A percentile compares a stretch with the other conserved stretches of the same genome.
phyloP scores from a whole-genome alignment of 2,797 vertebrate genomes.

The Pithecia hirsuta region DNA sequence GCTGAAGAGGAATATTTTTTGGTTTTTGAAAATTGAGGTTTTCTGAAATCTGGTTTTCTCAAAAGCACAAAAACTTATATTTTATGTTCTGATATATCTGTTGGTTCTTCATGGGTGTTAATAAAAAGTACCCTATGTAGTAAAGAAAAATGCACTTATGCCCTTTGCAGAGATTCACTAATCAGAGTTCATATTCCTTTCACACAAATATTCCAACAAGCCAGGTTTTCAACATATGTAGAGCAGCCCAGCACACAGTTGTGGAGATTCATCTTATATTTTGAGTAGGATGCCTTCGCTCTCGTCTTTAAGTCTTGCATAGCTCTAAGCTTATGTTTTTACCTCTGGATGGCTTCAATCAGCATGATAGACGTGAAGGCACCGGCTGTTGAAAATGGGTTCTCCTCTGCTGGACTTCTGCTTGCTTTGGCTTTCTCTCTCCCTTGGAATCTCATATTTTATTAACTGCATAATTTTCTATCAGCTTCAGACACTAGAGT shows the following conservation, averaged over 20 bases:
- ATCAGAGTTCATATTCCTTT: conserved; percentile 20
- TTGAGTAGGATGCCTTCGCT: neutral
- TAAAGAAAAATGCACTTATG: conserved; percentile 5
- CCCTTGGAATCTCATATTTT: conserved; percentile 63
- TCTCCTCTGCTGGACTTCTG: conserved; percentile 61
- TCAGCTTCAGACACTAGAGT: conserved; percentile 74
- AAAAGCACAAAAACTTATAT: conserved; percentile 73
- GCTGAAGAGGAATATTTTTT: neutral
- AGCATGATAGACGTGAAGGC: conserved; percentile 54
- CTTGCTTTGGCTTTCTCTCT: conserved; percentile 63
- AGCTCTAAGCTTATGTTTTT: conserved; percentile 2
- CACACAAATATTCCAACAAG: conserved; percentile 20
- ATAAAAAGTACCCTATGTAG: neutral
- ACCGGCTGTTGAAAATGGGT: conserved; percentile 70
- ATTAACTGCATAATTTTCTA: conserved; percentile 65
- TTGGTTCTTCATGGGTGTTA: neutral
- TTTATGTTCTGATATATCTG: conserved; percentile 51
- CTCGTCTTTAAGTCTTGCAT: neutral
- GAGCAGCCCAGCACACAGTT: neutral
- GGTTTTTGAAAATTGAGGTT: conserved; percentile 71
- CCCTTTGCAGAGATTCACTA: neutral
- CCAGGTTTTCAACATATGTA: neutral
- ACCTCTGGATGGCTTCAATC: conserved; percentile 71
- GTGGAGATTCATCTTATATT: neutral
- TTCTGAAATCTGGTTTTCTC: conserved; percentile 80